Evolutionary conservation across 1,140 invertebrate genomes (phyloP), one percentile per base, ranked within the genome.

Genomic region (Hyles euphorbiae): DNA sequence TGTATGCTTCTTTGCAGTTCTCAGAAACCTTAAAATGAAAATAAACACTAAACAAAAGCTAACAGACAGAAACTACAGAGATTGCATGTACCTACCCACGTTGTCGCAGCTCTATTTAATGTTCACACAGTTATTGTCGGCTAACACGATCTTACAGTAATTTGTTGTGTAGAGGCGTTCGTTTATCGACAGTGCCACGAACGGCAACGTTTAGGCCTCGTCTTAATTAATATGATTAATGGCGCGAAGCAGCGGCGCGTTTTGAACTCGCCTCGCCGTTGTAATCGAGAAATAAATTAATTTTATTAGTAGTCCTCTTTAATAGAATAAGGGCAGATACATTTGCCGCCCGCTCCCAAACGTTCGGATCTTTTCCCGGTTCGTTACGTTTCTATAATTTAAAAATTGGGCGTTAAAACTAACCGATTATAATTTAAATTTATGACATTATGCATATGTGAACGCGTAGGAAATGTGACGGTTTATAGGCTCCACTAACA

Each of bases 151-250:
- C 47, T 49, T 53, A 46, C 58, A 51, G 56, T 66, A 70, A 76
- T 73, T 69, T 68, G 65, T 64, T 60, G 70, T 69, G 68, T 71
- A 72, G 74, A 78, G 63, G 66, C 65, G 65, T 70, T 69, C 73
- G 70, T 79, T 87, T 81, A 81, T 75, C 75, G 69, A 74, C 70
- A 78, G 67, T 65, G 63, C 70, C 68, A 73, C 76, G 79, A 81
- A 87, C 83, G 86, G 87, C 84, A 77, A 78, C 76, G 68, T 70
- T 81, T 76, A 78, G 65, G 71, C 68, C 75, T 83, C 79, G 76
- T 88, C 85, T 86, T 88, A 88, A 88, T 88, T 88, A 87, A 83
- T 83, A 85, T 88, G 85, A 88, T 88, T 85, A 83, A 88, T 88
- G 83, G 79, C 70, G 61, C 72, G 67, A 65, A 62, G 71, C 67